Conservation (phyloP, 2,888 invertebrate species). For the Parnassius mnemosyne region DNA sequence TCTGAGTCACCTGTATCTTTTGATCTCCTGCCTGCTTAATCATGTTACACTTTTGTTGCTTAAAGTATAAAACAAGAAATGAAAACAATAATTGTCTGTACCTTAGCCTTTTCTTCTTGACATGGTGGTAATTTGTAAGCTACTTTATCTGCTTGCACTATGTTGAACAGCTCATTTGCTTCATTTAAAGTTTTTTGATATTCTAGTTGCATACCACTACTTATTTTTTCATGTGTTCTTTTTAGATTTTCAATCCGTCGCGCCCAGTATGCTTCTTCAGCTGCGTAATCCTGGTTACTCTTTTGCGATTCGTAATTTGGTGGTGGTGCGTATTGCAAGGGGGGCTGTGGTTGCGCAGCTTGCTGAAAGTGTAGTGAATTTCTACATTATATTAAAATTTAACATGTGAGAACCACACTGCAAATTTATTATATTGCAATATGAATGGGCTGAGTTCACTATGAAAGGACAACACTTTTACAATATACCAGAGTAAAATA, state of each 20-base stretch:
- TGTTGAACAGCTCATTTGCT: constrained; percentile 64
- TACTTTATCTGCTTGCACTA: constrained; percentile 57
- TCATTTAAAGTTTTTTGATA: constrained; percentile 71
- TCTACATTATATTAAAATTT: too few relatives aligned
- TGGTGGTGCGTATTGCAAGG: constrained; percentile 45
- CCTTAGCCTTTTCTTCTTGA: constrained; percentile 73
- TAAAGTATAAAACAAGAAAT: too few relatives aligned
- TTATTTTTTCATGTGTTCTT: constrained; percentile 67
- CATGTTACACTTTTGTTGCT: too few relatives aligned
- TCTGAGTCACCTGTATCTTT: too few relatives aligned
- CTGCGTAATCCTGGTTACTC: constrained; percentile 54
- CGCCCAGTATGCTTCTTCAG: constrained; percentile 73
- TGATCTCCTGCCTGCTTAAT: too few relatives aligned
- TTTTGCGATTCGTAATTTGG: constrained; percentile 51
- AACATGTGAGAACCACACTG: too few relatives aligned
- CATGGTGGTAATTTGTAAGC: constrained; percentile 65
- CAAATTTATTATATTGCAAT: too few relatives aligned
- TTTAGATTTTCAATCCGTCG: constrained; percentile 68
- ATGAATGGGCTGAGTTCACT: too few relatives aligned
- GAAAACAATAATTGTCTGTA: constrained; percentile 28
- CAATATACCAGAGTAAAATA: too few relatives aligned
- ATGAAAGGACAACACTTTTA: too few relatives aligned
- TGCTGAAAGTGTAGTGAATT: constrained; percentile 44
- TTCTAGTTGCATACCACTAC: constrained; percentile 63
- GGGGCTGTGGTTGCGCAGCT: constrained; percentile 52